Percentiles rank a stretch among this genome's conserved stretches.
phyloP scores from a whole-genome alignment of 2,888 invertebrate genomes.

The Miltochrista miniata region DNA sequence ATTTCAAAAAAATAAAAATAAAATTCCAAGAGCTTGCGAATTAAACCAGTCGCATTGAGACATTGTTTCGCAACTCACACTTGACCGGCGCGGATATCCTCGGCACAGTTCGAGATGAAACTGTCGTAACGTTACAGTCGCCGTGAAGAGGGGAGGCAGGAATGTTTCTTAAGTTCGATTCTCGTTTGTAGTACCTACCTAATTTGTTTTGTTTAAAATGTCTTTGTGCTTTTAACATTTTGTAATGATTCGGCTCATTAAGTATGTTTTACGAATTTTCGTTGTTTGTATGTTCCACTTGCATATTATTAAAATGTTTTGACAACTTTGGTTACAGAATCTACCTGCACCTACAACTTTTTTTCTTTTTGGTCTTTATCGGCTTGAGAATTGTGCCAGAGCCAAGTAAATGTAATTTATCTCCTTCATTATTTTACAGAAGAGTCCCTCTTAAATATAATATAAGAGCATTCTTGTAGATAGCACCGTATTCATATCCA shows the following conservation, averaged over 20 bases:
- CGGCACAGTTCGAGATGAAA: slow-evolving; percentile 29
- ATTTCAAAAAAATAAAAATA: slow-evolving; percentile 5
- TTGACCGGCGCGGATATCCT: slow-evolving; percentile 38
- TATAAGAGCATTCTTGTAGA: no score
- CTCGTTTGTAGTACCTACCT: slow-evolving; percentile 2
- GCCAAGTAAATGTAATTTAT: no score
- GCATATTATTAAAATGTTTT: background rate
- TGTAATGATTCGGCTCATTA: background rate
- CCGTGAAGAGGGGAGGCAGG: slow-evolving; percentile 11
- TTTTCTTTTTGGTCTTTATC: background rate
- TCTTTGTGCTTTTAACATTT: background rate
- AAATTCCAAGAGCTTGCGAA: slow-evolving; percentile 33
- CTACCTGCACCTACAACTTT: background rate
- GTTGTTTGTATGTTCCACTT: background rate
- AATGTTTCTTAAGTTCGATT: slow-evolving; percentile 20
- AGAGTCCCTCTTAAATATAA: no score
- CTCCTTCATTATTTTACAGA: no score
- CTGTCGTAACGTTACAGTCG: slow-evolving; percentile 29
- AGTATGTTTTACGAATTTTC: background rate
- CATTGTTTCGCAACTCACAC: slow-evolving; percentile 38
- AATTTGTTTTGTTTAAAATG: background rate
- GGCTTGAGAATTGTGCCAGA: no score
- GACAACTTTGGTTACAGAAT: background rate
- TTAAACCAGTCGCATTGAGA: slow-evolving; percentile 35
- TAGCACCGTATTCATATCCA: no score